phyloP scores from a whole-genome alignment of 2,888 invertebrate species.

The Hecatera dysodea region DNA sequence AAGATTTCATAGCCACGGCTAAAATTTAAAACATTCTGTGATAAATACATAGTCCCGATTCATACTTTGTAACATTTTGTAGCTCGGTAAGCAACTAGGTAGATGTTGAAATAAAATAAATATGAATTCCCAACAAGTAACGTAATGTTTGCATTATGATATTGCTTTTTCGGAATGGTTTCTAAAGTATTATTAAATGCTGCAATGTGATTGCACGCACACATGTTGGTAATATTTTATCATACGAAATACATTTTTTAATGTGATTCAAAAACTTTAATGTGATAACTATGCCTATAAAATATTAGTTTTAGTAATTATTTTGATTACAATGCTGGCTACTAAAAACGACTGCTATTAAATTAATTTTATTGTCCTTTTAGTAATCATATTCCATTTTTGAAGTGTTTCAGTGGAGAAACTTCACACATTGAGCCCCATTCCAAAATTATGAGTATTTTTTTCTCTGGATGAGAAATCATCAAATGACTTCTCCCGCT shows the following conservation, averaged over 20 bases:
- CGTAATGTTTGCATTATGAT: conserved; percentile 19
- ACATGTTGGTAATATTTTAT: conserved; percentile 15
- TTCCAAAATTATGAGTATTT: too few species aligned
- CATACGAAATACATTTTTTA: conserved; percentile 10
- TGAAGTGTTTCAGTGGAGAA: neutral
- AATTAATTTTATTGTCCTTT: neutral
- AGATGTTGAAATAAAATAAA: conserved; percentile 6
- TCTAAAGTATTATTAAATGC: conserved; percentile 28
- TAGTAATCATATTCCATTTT: neutral
- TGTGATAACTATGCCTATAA: neutral
- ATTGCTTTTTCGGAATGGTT: conserved; percentile 32
- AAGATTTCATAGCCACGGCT: neutral
- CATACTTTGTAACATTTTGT: neutral
- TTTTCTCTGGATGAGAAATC: too few species aligned
- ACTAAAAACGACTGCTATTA: neutral
- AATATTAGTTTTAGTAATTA: neutral
- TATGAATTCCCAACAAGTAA: conserved; percentile 10
- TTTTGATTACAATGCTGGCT: neutral
- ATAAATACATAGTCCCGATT: neutral
- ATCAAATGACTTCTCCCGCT: too few species aligned
- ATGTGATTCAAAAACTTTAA: neutral
- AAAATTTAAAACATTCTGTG: too few species aligned
- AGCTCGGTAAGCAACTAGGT: too few species aligned
- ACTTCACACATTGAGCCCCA: too few species aligned
- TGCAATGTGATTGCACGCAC: conserved; percentile 22